Conservation (phyloP, 2,113 vertebrate species). For the Gymnorhina tibicen region DNA sequence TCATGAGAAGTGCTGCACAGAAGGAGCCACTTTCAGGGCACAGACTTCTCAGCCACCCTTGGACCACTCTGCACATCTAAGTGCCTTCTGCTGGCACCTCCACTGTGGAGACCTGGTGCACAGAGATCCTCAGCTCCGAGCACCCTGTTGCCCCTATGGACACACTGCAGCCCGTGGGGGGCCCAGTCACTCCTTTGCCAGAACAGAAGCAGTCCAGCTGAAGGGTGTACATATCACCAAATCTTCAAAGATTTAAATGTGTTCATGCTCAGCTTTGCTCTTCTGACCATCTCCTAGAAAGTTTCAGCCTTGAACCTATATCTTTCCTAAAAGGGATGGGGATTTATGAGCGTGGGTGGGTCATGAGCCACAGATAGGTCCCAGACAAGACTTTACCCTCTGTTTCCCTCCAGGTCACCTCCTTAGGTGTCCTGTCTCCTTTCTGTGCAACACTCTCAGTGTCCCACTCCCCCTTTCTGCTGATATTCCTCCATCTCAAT, state of each 20-base stretch:
- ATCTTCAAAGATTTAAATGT: background rate
- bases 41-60: background rate
- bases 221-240: background rate
- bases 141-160: background rate
- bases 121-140: background rate
- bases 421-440: background rate
- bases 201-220: background rate
- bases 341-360: background rate
- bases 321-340: background rate
- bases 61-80: background rate
- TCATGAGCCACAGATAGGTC: background rate
- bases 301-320: background rate
- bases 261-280: background rate
- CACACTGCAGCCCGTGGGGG: accelerated
- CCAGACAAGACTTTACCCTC: background rate
- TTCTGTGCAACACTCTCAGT: background rate
- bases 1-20: background rate
- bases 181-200: background rate
- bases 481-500: background rate
- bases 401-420: background rate
- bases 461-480: background rate
- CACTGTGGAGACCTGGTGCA: accelerated
- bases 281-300: background rate
- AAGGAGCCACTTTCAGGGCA: background rate
- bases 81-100: background rate